phyloP scores from a whole-genome alignment of 53 echinoderm and acorn worm genomes.

The Holothuria leucospilota region DNA sequence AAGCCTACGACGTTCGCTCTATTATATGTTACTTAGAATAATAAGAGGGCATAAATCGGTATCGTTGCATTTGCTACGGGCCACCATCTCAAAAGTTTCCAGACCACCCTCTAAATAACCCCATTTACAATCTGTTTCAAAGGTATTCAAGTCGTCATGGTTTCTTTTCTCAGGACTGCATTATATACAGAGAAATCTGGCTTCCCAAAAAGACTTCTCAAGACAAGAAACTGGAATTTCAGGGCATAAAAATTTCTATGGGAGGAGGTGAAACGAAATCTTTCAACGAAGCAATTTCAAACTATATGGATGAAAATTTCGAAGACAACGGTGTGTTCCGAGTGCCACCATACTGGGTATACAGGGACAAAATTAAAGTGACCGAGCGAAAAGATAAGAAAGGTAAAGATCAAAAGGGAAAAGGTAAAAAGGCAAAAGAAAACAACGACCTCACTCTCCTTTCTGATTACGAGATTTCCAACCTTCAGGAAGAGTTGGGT shows the following conservation, averaged over 20 bases:
- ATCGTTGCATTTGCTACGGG: no score
- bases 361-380: constrained; percentile 8
- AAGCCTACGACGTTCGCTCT: no score
- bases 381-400: not conserved
- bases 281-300: constrained; percentile 8
- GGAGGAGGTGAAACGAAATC: constrained; percentile 7
- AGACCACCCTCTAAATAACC: no score
- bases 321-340: constrained; percentile 17
- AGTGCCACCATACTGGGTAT: constrained; percentile 22
- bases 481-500: not conserved
- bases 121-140: no score
- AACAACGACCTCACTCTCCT: constrained; percentile 7
- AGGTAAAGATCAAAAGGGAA: not conserved
- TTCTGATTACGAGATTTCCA: constrained; percentile 8
- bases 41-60: no score
- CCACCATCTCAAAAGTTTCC: no score
- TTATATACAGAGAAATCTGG: constrained; percentile 11
- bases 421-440: not conserved
- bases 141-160: no score
- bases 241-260: not conserved
- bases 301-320: constrained; percentile 33
- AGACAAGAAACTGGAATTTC: not conserved
- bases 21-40: no score
- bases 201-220: not conserved
- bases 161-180: constrained; percentile 33